Conservation (phyloP, 2,113 vertebrate genomes). For the Pseudopipra pipra region DNA sequence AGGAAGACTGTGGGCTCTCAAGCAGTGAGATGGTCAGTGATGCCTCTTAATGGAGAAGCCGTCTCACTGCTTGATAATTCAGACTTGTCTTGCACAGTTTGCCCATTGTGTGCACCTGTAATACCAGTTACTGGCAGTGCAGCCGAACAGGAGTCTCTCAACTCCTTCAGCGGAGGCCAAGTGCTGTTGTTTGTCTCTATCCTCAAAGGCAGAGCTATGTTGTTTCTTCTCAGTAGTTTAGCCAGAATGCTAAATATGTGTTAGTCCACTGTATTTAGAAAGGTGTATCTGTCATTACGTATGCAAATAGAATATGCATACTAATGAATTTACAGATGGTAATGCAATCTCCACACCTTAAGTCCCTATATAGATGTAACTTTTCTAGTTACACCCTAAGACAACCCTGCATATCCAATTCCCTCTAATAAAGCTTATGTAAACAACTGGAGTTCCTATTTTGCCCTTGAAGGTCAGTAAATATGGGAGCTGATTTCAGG, state of each 20-base stretch:
- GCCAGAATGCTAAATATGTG: not conserved
- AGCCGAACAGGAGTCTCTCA: not conserved
- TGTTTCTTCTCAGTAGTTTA: not conserved
- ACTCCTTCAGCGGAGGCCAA: not conserved
- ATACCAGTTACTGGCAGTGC: not conserved
- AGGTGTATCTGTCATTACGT: not conserved
- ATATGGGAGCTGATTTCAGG: slow-evolving; percentile 23
- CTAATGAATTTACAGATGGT: not conserved
- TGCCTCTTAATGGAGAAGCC: not conserved
- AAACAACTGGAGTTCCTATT: slow-evolving; percentile 32
- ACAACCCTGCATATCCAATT: not conserved
- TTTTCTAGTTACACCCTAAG: not conserved
- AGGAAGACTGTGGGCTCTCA: not conserved
- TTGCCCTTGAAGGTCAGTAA: slow-evolving; percentile 21
- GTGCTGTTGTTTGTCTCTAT: not conserved
- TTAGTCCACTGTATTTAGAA: not conserved
- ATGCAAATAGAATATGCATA: not conserved
- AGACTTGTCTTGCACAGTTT: not conserved
- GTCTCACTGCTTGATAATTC: not conserved
- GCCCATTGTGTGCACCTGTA: not conserved
- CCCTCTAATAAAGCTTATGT: not conserved
- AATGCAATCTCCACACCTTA: not conserved
- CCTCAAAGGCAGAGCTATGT: not conserved
- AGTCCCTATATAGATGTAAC: not conserved
- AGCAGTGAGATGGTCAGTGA: not conserved